Conservation (phyloP, 2,888 invertebrate species). For the Caenorhabditis doughertyi region DNA sequence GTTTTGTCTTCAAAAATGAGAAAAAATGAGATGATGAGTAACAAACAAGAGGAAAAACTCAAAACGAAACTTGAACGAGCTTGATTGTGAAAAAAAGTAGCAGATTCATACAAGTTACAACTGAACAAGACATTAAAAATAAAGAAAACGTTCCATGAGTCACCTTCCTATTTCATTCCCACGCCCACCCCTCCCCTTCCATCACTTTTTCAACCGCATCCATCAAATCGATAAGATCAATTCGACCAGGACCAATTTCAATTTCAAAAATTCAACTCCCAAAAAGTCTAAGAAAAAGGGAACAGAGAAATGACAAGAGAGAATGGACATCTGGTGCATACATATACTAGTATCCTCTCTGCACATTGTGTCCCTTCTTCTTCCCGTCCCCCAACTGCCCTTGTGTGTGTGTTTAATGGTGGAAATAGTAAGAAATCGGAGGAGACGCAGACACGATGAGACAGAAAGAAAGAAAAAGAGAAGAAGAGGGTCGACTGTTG, state of each 20-base stretch:
- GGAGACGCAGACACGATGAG: slow-evolving; percentile 29
- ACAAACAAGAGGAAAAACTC: too few species aligned
- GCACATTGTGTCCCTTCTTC: neutral
- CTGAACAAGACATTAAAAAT: too few species aligned
- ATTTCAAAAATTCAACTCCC: slow-evolving; percentile 2
- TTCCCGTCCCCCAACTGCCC: slow-evolving; percentile 48
- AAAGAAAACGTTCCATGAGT: too few species aligned
- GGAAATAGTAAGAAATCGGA: slow-evolving; percentile 27
- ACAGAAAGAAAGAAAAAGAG: neutral
- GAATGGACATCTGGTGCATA: slow-evolving; percentile 57
- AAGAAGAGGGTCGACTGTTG: slow-evolving; percentile 20
- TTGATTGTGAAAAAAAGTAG: too few species aligned
- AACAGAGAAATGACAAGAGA: slow-evolving; percentile 1
- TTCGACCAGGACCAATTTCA: neutral
- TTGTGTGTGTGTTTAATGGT: slow-evolving; percentile 64
- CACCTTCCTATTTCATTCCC: too few species aligned
- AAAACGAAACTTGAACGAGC: too few species aligned
- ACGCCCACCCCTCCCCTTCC: slow-evolving; percentile 8
- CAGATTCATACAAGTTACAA: too few species aligned
- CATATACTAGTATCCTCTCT: slow-evolving; percentile 50
- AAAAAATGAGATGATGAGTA: too few species aligned
- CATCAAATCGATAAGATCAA: slow-evolving; percentile 49
- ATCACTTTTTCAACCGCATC: slow-evolving; percentile 5
- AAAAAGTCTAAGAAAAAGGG: neutral
- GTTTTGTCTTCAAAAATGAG: too few species aligned